Evolutionary conservation across 2,113 vertebrate species (phyloP), one percentile per base, ranked within the genome.

Genomic region (Rhodinocichla rosea): DNA sequence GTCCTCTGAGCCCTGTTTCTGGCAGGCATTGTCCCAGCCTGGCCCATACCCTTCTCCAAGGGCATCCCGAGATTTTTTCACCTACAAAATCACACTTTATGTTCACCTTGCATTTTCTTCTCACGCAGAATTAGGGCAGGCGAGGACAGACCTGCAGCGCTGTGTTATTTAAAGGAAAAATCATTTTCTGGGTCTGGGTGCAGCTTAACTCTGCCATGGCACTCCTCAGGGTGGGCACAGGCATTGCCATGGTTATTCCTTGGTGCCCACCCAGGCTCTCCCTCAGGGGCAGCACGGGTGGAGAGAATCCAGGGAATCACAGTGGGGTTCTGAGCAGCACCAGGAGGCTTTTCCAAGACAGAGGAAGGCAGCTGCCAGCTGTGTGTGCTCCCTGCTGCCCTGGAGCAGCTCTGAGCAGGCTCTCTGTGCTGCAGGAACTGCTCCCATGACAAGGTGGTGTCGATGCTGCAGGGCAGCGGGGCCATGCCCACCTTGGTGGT

Each of bases 401-500:
- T 2, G 26, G 7, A 5, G 52, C 63, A 7, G 56, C 68, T 16
- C 94, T 96, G 53, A 96, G 8, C 13, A 1, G 15, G 35, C 57
- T 88, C 70, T 85, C 77, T 65, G 50, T 90, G 47, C 50, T 40
- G 4, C 96, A 99, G 99, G 98, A 99, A 98, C 98, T 99, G 99
- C 93, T 99, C 99, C 96, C 99, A 99, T 1, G 99, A 99, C 98
- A 99, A 99, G 98, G 99, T 99, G 97, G 99, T 99, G 92, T 99
- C 99, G 78, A 99, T 99, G 99, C 98, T 99, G 94, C 99, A 99
- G 97, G 99, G 99, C 97, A 99, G 99, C 3, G 99, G 99, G 2
- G 99, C 99, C 0, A 99, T 99, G 98, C 99, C 99, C 92, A 99
- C 99, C 16, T 98, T 99, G 64, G 98, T 99, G 92, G 99, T 99